phyloP scores from a whole-genome alignment of 2,113 vertebrate species.

The Neolamprologus longior region DNA sequence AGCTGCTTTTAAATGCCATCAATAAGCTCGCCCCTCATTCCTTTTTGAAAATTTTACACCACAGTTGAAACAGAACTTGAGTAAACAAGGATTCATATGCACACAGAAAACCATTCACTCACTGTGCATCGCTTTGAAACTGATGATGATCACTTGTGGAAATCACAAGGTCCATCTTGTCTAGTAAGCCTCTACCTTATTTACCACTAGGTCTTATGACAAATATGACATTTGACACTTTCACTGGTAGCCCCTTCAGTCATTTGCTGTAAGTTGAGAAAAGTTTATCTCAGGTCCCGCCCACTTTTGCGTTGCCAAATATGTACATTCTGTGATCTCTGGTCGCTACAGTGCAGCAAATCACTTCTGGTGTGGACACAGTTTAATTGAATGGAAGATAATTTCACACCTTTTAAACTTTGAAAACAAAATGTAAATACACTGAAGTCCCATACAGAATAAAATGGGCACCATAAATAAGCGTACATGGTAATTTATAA shows the following conservation, averaged over 20 bases:
- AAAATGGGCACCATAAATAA: not conserved
- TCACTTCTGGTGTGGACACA: not conserved
- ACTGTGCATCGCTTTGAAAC: not conserved
- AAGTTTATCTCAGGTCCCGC: not conserved
- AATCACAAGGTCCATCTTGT: not conserved
- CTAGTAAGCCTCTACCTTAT: not conserved
- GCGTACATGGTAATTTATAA: not conserved
- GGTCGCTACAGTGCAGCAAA: not conserved
- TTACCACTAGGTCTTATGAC: not conserved
- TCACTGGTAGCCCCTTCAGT: not conserved
- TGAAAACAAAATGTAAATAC: not conserved
- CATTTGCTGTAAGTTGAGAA: not conserved
- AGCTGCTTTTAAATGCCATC: not conserved
- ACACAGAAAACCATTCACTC: not conserved
- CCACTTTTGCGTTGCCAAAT: fast-evolving
- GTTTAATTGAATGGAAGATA: not conserved
- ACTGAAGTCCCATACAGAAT: not conserved
- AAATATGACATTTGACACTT: not conserved
- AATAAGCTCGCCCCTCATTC: fast-evolving
- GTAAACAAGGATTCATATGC: not conserved
- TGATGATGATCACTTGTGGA: not conserved
- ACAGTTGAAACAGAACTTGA: not conserved
- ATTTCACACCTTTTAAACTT: not conserved
- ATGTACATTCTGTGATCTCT: not conserved
- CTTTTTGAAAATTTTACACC: not conserved